Conservation (phyloP, 1,140 invertebrate genomes). For the Temnothorax curvispinosus region DNA sequence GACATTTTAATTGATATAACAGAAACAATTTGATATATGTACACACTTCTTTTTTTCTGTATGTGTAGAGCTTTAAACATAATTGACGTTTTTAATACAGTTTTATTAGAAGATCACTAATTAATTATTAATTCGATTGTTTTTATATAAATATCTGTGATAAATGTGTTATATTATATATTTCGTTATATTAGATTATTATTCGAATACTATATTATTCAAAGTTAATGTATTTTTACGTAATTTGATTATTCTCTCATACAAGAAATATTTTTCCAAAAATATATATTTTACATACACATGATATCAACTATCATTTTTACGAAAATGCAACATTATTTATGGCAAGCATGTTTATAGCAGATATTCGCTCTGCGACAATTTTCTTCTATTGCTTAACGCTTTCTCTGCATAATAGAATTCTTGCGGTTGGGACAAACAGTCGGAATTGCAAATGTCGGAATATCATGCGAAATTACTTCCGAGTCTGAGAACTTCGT, state of each 20-base stretch:
- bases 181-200: not conserved
- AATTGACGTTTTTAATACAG: not conserved
- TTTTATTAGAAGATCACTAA: not conserved
- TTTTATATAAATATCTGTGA: not conserved
- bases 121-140: not conserved
- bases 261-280: not conserved
- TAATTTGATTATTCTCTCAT: not conserved
- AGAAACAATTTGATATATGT: not conserved
- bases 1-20: not conserved
- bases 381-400: slow-evolving; percentile 65
- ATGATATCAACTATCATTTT: slow-evolving; percentile 23
- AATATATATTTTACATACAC: not conserved
- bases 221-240: not conserved
- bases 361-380: slow-evolving; percentile 63
- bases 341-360: slow-evolving; percentile 47
- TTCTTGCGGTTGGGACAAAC: slow-evolving; percentile 29
- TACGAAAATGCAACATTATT: slow-evolving; percentile 45
- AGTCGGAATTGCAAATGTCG: slow-evolving; percentile 37
- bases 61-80: not conserved
- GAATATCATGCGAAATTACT: slow-evolving; percentile 46
- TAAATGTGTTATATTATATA: not conserved
- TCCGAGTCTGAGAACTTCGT: slow-evolving; percentile 9
- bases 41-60: too few relatives aligned
- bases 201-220: not conserved
- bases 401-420: slow-evolving; percentile 40